phyloP scores from a whole-genome alignment of 1,140 invertebrate genomes.

The Pachyrhynchus sulphureomaculatus region DNA sequence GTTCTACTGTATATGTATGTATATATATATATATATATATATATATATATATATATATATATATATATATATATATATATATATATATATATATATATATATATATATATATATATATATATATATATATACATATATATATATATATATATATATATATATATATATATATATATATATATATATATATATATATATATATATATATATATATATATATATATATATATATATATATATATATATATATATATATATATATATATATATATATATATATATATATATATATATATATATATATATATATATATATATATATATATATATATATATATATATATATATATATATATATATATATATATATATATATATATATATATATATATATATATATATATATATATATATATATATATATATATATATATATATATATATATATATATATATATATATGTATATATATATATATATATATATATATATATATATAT shows the following conservation, averaged over 20 bases:
- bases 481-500: no score
- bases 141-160: slow-evolving; percentile 7
- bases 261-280: slow-evolving; percentile 7
- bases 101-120: no score
- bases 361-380: neutral
- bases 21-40: no score
- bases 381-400: no score
- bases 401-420: no score
- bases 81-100: no score
- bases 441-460: no score
- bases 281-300: slow-evolving; percentile 7
- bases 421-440: no score
- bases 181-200: slow-evolving; percentile 7
- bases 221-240: slow-evolving; percentile 7
- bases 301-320: slow-evolving; percentile 7
- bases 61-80: no score
- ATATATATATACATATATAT: slow-evolving; percentile 3
- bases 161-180: slow-evolving; percentile 7
- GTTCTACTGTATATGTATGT: no score
- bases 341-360: neutral
- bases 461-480: no score
- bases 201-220: slow-evolving; percentile 7
- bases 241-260: slow-evolving; percentile 7
- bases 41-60: no score
- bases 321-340: slow-evolving; percentile 5